phyloP scores from a whole-genome alignment of 1,140 invertebrate genomes.

The Limonius californicus region DNA sequence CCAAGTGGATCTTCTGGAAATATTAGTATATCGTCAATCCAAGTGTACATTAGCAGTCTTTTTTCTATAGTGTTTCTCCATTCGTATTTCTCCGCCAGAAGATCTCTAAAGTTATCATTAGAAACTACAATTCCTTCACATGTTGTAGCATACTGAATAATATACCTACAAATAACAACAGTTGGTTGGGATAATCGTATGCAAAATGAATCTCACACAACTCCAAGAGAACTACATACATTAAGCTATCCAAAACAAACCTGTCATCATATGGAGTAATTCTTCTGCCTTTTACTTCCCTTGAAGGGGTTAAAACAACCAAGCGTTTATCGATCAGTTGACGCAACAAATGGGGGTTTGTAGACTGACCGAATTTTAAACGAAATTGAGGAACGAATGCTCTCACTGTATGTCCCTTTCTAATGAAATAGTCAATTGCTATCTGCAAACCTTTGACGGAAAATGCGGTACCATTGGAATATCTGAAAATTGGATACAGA shows the following conservation, averaged over 20 bases:
- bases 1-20: constrained; percentile 90
- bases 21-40: constrained; percentile 74
- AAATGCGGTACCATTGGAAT: constrained; percentile 69
- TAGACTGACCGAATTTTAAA: constrained; percentile 48
- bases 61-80: constrained; percentile 63
- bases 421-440: constrained; percentile 76
- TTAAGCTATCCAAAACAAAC: constrained; percentile 27
- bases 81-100: constrained; percentile 73
- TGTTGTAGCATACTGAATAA: constrained; percentile 80
- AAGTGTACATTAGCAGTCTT: constrained; percentile 60
- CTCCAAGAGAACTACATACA: neutral
- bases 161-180: constrained; percentile 58
- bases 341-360: constrained; percentile 65
- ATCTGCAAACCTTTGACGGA: constrained; percentile 79
- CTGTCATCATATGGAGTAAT: constrained; percentile 86
- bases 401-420: constrained; percentile 74
- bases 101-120: constrained; percentile 84
- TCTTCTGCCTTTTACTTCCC: constrained; percentile 65
- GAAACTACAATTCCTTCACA: constrained; percentile 86
- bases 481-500: too few species aligned
- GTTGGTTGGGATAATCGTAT: too few species aligned
- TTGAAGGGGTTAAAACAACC: constrained; percentile 83
- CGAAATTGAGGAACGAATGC: constrained; percentile 79
- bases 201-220: too few species aligned
- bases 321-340: constrained; percentile 66